Evolutionary conservation across 2,797 vertebrate species (phyloP).

Genomic region (Sphenopsis melanotis): DNA sequence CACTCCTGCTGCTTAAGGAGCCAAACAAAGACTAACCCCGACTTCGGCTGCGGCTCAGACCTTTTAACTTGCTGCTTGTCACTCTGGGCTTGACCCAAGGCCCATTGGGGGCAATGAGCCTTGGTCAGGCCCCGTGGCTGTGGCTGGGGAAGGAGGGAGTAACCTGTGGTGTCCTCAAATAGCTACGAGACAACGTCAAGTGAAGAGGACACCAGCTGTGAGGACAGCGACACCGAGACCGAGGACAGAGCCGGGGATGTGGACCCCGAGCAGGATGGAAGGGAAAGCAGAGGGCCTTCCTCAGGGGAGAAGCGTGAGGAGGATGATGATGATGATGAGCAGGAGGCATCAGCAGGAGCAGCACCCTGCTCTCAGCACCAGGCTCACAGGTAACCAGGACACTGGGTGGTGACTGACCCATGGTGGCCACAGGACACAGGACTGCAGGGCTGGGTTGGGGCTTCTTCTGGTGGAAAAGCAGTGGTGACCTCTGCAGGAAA

Average conservation of each 20-base stretch:
- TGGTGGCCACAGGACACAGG: accelerated
- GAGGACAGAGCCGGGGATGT: background rate
- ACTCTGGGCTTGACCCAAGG: background rate
- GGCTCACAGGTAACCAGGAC: slow-evolving; percentile 64
- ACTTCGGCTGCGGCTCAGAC: background rate
- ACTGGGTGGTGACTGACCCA: accelerated
- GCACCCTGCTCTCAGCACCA: background rate
- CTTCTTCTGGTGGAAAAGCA: background rate
- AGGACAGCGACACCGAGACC: slow-evolving; percentile 80
- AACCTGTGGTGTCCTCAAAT: slow-evolving; percentile 58
- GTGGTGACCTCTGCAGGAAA: background rate
- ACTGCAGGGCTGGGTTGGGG: accelerated
- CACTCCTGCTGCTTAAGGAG: background rate
- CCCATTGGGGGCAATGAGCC: slow-evolving; percentile 31
- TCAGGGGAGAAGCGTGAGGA: background rate
- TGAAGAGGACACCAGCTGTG: slow-evolving; percentile 93
- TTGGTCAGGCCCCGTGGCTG: background rate
- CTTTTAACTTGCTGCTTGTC: background rate
- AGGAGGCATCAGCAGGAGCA: background rate
- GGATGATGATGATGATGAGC: background rate
- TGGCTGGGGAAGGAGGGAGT: background rate
- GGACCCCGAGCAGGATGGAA: background rate
- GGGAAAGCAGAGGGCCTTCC: background rate
- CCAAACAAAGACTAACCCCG: slow-evolving; percentile 19
- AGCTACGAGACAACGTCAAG: slow-evolving; percentile 97